Conservation (phyloP, 2,797 vertebrate species). For the Eulemur coronatus region DNA sequence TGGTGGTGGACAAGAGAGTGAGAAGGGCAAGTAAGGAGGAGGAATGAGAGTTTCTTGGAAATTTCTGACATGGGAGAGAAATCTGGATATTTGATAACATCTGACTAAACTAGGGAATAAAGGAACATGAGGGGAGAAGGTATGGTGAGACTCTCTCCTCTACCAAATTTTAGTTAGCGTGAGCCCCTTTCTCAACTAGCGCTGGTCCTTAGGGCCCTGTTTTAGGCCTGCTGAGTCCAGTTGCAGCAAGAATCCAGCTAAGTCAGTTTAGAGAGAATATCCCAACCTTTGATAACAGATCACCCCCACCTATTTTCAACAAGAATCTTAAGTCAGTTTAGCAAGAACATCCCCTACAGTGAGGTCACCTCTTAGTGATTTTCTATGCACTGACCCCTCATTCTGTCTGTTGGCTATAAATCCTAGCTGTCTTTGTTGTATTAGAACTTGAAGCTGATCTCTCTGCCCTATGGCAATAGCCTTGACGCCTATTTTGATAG, state of each 20-base stretch:
- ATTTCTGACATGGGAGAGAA: neutral
- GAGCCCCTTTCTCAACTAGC: neutral
- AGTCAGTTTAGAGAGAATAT: neutral
- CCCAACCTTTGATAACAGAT: neutral
- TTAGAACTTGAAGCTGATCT: neutral
- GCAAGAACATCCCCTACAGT: neutral
- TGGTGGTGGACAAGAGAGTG: no score
- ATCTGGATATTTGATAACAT: neutral
- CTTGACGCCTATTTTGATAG: neutral
- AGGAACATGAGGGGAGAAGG: neutral
- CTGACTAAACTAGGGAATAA: neutral
- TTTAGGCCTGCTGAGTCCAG: neutral
- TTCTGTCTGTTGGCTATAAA: neutral
- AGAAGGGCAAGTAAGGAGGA: neutral
- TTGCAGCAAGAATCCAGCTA: neutral
- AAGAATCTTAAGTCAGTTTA: conserved; percentile 10
- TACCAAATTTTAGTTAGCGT: neutral
- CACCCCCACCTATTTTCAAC: neutral
- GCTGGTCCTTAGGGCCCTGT: neutral
- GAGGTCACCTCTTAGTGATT: neutral
- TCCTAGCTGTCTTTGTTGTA: neutral
- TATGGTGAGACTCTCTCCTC: neutral
- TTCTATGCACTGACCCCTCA: neutral
- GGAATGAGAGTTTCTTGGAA: neutral
- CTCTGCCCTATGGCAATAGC: neutral